Percentiles rank a stretch among this genome's conserved stretches.
Evolutionary conservation across 2,888 invertebrate genomes (phyloP).

Genomic region (Teinopalpus imperialis): DNA sequence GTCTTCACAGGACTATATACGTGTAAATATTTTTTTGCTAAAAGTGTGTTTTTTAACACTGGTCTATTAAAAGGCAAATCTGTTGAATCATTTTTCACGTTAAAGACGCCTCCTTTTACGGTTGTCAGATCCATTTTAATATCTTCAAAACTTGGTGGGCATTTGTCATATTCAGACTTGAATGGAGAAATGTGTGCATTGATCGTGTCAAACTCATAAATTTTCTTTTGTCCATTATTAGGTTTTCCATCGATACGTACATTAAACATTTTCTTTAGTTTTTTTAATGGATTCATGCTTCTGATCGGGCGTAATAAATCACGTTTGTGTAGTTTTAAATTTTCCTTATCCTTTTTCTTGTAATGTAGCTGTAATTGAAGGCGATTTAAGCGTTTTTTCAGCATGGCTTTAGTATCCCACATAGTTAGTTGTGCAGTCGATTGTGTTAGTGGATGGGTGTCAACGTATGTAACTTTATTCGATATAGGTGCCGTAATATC

Average conservation of each 20-base stretch:
- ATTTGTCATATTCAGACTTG: constrained; percentile 36
- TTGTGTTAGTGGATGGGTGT: too few relatives aligned
- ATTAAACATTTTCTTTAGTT: constrained; percentile 45
- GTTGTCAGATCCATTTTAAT: constrained; percentile 48
- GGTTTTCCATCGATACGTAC: constrained; percentile 27
- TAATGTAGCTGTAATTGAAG: constrained; percentile 37
- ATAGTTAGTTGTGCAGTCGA: constrained; percentile 25
- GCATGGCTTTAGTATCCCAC: constrained; percentile 32
- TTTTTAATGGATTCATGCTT: constrained; percentile 51
- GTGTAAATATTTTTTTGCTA: too few relatives aligned
- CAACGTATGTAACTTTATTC: too few relatives aligned
- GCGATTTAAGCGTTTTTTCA: constrained; percentile 41
- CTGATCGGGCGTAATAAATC: constrained; percentile 19
- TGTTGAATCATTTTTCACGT: constrained; percentile 1
- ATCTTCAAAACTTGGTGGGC: constrained; percentile 36
- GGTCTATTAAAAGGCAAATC: background rate
- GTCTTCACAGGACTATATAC: too few relatives aligned
- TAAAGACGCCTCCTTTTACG: constrained; percentile 36
- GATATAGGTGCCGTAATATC: background rate
- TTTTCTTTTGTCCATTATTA: constrained; percentile 22
- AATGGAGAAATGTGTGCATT: constrained; percentile 33
- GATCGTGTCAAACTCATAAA: constrained; percentile 40
- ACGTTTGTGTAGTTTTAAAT: constrained; percentile 33
- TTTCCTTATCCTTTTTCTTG: constrained; percentile 31
- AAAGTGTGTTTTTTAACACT: too few relatives aligned